Evolutionary conservation across 2,797 vertebrate species (phyloP), one percentile per base, ranked within the genome.

Genomic region (Galagoides demidoff): DNA sequence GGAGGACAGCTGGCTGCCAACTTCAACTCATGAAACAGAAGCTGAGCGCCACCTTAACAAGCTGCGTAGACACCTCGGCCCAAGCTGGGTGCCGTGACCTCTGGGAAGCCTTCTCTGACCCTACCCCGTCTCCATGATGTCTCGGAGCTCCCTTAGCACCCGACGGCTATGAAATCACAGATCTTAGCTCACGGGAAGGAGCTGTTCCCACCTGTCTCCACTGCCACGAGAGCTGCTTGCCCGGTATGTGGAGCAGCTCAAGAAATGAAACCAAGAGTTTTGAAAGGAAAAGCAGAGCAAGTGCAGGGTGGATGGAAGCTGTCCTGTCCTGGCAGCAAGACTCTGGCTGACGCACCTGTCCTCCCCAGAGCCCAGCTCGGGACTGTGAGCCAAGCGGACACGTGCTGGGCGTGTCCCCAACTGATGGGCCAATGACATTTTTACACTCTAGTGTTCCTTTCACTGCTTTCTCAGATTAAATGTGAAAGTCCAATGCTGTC

Each of bases 391-490:
- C 77, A 37, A 74, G 29, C 11, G 34, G 9, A 68, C 31, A 52
- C 61, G 57, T 64, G 55, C 61, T 63, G 45, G 78, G 49, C 29
- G 31, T 85, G 16, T n/a, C 57, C 59, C 55, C 25, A 64, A 55
- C 52, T 20, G 19, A 74, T 31, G 85, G 55, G 19, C 66, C 27
- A 86, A 79, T 11, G 17, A 14, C 31, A n/a, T 37, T 87, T 70
- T 49, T 52, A 45, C 78, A 81, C 85, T n/a, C n/a, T 73, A 14
- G n/a, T 20, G 23, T 37, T 20, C 31, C 57, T 82, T 74, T 55
- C 63, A 23, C 77, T 77, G 85, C 59, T 66, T 90, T 81, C 85
- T 87, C 45, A 52, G 27, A 43, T 87, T 76, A 87, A 92, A 81
- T 45, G 27, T 83, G 77, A 63, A 92, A 68, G 55, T 45, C 66